Base-by-base conservation (phyloP, 2,888 invertebrate species). In the Anthoptus insignis region DNA sequence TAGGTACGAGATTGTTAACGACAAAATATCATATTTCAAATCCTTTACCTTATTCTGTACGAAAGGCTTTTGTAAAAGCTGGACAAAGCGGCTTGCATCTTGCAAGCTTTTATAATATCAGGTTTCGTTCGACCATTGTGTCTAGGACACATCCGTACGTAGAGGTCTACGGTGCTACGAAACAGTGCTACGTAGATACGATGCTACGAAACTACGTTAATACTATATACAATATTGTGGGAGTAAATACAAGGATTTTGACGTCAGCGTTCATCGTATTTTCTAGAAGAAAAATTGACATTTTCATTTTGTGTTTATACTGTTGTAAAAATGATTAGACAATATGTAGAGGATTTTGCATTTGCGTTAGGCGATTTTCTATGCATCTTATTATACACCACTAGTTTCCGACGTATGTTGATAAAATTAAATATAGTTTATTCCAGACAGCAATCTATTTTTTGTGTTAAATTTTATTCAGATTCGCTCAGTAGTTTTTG, bases 41-140 rank as follows among this genome's bases (percentile, higher is more conserved):
- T 63, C 27, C 42, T 53, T 42, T 60, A 60, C 42, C 57, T 57
- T 42, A 52, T 64, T 64, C 57, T 39, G 42, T 42, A 27, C 27
- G 49, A 50, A 59, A 64, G 27, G 57, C 63, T 50, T 39, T 64
- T 52, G 50, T 56, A 42, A n/a, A 24, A 57, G 50, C 37, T 64
- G 14, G 21, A 64, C 57, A 64, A 64, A 57, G 57, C 57, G 32
- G 29, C 57, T 56, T 64, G 63, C 63, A 64, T 49, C 39, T 42
- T 57, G 64, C 64, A 64, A 64, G 32, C 64, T 64, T 64, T 64
- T 57, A 64, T 49, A 64, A 64, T 64, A 64, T 64, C 64, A 64
- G 42, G 39, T 64, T 57, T 57, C 63, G 37, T 42, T 29, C 57
- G 64, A 27, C 50, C 57, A 57, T 64, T 64, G 64, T 57, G 63